A percentile compares a stretch with the other conserved stretches of the same genome.
These are phyloP conservation scores for Meganola albula DNA, from an alignment of 2,888 invertebrate species.

Conservation along the genomic window DNA sequence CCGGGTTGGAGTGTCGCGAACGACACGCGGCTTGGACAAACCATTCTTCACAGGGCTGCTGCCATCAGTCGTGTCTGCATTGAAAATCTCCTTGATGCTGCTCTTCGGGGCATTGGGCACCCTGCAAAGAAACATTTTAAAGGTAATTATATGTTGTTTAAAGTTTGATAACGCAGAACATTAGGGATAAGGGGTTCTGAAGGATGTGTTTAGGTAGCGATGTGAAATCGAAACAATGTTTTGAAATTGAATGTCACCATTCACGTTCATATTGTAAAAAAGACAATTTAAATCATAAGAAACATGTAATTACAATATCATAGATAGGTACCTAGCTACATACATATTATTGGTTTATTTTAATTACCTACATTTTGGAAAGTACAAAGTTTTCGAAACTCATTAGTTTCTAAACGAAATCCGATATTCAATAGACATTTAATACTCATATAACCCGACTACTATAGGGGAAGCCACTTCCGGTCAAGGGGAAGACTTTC, in stretches of 20 bases:
- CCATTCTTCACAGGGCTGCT: slow-evolving; percentile 63
- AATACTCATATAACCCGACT: slow-evolving; percentile 31
- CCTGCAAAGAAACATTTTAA: slow-evolving; percentile 59
- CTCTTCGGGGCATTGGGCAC: slow-evolving; percentile 80
- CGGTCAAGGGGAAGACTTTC: slow-evolving; percentile 41
- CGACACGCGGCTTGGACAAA: slow-evolving; percentile 53
- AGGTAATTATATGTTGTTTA: not conserved
- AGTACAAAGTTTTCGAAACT: too few species aligned
- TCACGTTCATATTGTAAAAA: too few species aligned
- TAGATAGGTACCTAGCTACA: too few species aligned
- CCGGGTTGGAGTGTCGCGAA: slow-evolving; percentile 77
- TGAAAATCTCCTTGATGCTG: slow-evolving; percentile 78
- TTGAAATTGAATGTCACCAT: too few species aligned
- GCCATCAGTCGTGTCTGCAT: slow-evolving; percentile 52
- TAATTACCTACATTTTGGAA: too few species aligned
- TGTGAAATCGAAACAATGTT: too few species aligned
- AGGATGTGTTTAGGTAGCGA: too few species aligned
- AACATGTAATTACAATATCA: too few species aligned
- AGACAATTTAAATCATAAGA: too few species aligned
- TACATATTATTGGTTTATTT: too few species aligned
- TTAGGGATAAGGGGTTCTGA: too few species aligned
- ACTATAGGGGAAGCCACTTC: slow-evolving; percentile 47
- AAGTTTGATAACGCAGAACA: not conserved
- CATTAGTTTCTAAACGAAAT: too few species aligned
- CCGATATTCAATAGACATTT: slow-evolving; percentile 10